Evolutionary conservation across 2,888 invertebrate genomes (phyloP), one percentile per base, ranked within the genome.

Genomic region (Idaea aversata): DNA sequence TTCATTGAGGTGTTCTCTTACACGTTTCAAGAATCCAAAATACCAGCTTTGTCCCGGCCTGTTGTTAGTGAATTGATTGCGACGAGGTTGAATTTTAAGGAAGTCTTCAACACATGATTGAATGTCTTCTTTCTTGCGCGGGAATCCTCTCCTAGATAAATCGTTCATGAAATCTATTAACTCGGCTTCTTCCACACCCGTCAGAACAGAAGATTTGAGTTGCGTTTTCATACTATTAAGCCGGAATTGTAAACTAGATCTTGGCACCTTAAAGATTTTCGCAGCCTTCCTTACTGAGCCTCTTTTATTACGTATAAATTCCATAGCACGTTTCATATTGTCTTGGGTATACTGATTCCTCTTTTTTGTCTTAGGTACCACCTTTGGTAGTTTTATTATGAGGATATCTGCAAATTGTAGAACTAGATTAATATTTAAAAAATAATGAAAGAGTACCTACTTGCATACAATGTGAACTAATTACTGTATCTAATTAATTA

Each of bases 71-170:
- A 67, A 65, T 3, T 35, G 59, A 35, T 63, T 63, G 5, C 13
- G 5, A 25, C 59, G 61, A 5, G 63, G 63, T 15, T 59, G 38
- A 0, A 15, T 61, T 25, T 57, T 61, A 15, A 67, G 57, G 25
- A 57, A 62, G 36, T 65, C 59, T 60, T 63, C 61, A 15, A 67
- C 65, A 15, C 63, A 61, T 5, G 63, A 63, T 34, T 67, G 63
- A 36, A 67, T 65, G 13, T 65, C 62, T 47, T 67, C 67, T n/a
- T 63, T 65, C 59, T 65, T 67, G 15, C 38, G 63, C n/a, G 67
- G 65, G 16, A 65, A 67, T 0, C 67, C 67, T 25, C 67, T 63
- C 4, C 36, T 67, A 25, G 67, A 61, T 7, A 67, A 6, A n/a
- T 67, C 59, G 10, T 58, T 61, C 7, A 69, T 67, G 6, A 62